These are phyloP conservation scores for Bambusicola thoracicus DNA, from an alignment of 2,113 vertebrate species.

Conservation along the genomic window DNA sequence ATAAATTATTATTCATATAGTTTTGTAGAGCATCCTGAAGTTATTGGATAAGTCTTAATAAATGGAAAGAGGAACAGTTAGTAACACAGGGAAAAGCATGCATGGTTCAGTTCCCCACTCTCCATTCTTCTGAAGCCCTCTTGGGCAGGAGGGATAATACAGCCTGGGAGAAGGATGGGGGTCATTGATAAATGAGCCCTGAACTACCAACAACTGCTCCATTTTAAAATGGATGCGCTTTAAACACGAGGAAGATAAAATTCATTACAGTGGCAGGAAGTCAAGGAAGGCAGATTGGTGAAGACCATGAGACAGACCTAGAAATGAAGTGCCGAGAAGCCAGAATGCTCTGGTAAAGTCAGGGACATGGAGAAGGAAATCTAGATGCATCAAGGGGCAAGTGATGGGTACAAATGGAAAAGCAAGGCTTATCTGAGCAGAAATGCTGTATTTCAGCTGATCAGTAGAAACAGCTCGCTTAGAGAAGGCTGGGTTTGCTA, in stretches of 20 bases:
- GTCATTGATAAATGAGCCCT: neutral
- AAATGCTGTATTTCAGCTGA: neutral
- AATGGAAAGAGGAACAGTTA: neutral
- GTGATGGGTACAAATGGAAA: neutral
- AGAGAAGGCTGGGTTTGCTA: neutral
- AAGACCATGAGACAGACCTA: neutral
- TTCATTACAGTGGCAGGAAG: neutral
- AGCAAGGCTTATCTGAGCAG: neutral
- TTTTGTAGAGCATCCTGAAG: conserved; percentile 18
- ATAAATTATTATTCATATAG: conserved; percentile 3
- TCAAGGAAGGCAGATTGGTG: neutral
- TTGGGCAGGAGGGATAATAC: neutral
- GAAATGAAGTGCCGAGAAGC: neutral
- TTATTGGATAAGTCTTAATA: conserved; percentile 21
- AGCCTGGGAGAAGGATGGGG: neutral
- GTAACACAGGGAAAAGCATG: conserved; percentile 37
- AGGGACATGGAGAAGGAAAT: neutral
- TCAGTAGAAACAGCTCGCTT: neutral
- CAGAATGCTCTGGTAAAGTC: neutral
- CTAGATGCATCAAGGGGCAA: neutral
- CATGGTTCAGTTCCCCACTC: neutral
- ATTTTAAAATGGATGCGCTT: conserved; percentile 8
- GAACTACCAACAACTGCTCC: neutral
- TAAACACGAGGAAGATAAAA: neutral
- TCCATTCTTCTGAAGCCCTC: neutral